Base-by-base conservation (phyloP, 2,113 vertebrate species). In the Scomber colias region DNA sequence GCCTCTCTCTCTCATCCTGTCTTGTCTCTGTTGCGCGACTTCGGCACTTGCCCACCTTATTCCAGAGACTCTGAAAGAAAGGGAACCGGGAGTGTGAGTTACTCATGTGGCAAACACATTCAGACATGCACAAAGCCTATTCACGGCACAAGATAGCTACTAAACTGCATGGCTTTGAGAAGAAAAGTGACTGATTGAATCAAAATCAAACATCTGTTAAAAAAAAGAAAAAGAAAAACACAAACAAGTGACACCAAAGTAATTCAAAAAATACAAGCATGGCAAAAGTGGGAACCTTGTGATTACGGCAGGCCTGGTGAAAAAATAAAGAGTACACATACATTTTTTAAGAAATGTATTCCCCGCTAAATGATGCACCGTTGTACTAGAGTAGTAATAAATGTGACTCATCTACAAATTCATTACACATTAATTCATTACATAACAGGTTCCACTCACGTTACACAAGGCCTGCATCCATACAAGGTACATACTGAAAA, bases 51-150 rank as follows among this genome's bases (percentile, higher is more conserved):
- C 73, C 87, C 79, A 83, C 86, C 83, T 89, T 87, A 54, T 81
- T 88, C 82, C 85, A 83, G 75, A 89, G 71, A 88, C 77, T 88
- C 92, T 94, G 81, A 84, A 91, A 93, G 63, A 89, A 69, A 84
- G 14, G 55, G 27, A 84, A 83, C 50, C 78, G 79, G 50, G 71
- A 82, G 63, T 24, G 70, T 63, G 60, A 72, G 61, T 90, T 88
- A 89, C 55, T 77, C 49, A 69, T 79, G 71, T 82, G 81, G 79
- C 65, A 75, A 85, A 85, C 51, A 63, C 80, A 79, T 79, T 85
- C 77, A 86, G 75, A 87, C 73, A 3, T 56, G 66, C 66, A 86
- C 73, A 75, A 69, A 85, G 73, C 72, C 77, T 76, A 79, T 75
- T 78, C 60, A 87, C 56, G 31, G 21, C 40, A 49, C 27, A 44